phyloP scores from a whole-genome alignment of 2,797 vertebrate species.

The Austrolebias charrua region DNA sequence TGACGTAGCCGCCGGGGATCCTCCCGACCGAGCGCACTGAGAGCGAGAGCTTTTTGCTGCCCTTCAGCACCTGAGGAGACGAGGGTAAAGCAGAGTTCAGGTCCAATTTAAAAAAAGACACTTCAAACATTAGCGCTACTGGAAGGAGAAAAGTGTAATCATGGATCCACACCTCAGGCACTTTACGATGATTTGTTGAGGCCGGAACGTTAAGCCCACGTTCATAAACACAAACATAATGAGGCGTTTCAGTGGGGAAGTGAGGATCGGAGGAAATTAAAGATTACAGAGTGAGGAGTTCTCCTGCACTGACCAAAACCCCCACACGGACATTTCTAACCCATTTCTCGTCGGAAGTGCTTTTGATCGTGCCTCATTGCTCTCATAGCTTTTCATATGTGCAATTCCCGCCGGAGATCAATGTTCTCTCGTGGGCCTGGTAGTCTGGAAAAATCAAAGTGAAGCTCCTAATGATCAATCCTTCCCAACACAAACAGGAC shows the following conservation, averaged over 20 bases:
- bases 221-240: conserved; percentile 1
- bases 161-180: conserved; percentile 11
- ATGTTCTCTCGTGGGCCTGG: conserved; percentile 41
- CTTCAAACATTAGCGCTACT: neutral
- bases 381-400: conserved; percentile 52
- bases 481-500: conserved; percentile 31
- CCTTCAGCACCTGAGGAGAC: conserved; percentile 89
- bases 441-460: conserved; percentile 51
- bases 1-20: conserved; percentile 92
- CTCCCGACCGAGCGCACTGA: conserved; percentile 90
- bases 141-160: conserved; percentile 1
- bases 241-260: neutral
- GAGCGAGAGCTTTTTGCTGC: conserved; percentile 92
- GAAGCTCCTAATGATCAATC: conserved; percentile 42
- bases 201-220: neutral
- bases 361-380: conserved; percentile 62
- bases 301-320: neutral
- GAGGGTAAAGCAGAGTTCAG: conserved; percentile 33
- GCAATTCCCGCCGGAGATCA: conserved; percentile 58
- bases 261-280: conserved; percentile 17
- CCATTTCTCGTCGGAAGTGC: conserved; percentile 36
- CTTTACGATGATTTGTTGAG: conserved; percentile 2
- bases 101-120: neutral
- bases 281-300: conserved; percentile 19
- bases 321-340: conserved; percentile 7